phyloP scores from a whole-genome alignment of 2,113 vertebrate species.

The Boulengeromyrus knoepffleri region DNA sequence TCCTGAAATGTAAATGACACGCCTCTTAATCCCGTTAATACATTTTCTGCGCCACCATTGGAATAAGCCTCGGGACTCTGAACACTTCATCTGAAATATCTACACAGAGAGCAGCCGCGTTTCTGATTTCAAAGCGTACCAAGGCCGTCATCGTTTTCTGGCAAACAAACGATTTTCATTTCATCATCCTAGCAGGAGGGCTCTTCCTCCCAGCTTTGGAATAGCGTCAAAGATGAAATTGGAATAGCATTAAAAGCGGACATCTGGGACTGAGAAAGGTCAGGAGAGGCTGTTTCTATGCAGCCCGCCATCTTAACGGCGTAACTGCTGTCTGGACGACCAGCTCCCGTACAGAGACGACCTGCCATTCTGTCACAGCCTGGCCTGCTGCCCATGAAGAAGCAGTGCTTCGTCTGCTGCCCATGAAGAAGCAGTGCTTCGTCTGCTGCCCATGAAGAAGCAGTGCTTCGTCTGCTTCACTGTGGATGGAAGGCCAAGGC shows the following conservation, averaged over 20 bases:
- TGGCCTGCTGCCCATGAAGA: background rate
- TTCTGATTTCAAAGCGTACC: background rate
- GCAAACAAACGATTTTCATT: background rate
- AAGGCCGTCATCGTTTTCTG: background rate
- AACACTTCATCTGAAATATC: background rate
- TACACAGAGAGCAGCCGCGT: background rate
- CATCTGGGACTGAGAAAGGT: background rate
- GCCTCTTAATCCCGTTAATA: background rate
- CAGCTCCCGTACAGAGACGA: background rate
- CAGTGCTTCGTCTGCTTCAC: background rate
- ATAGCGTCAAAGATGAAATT: background rate
- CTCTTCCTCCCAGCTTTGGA: background rate
- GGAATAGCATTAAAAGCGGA: background rate
- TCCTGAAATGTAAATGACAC: background rate
- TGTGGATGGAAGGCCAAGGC: background rate
- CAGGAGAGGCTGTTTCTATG: background rate
- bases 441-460: background rate
- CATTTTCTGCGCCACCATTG: background rate
- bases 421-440: background rate
- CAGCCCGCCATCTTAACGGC: background rate
- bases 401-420: background rate
- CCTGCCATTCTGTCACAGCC: background rate
- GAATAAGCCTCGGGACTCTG: background rate
- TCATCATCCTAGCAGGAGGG: background rate
- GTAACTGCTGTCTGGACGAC: background rate